Percentiles rank a stretch among this genome's conserved stretches.
Conservation (phyloP, 2,797 vertebrate species). For the Rhodeus uyekii region DNA sequence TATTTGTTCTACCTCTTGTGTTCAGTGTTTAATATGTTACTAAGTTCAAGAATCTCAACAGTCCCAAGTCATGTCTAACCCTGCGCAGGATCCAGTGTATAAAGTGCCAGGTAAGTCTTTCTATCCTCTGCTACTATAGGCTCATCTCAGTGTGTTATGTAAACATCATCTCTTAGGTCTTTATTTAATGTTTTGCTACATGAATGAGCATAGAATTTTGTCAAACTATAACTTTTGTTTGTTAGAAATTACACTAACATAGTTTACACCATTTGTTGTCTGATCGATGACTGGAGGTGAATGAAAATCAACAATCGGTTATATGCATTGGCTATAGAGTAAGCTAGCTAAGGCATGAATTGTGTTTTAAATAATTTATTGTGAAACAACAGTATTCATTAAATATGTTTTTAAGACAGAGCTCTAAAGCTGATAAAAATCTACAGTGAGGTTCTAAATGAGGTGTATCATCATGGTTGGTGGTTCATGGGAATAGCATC, state of each 20-base stretch:
- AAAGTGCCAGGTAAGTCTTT: background rate
- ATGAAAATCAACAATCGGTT: background rate
- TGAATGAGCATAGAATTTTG: background rate
- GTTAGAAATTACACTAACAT: background rate
- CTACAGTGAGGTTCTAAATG: background rate
- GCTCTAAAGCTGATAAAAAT: background rate
- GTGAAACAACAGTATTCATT: background rate
- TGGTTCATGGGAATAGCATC: background rate
- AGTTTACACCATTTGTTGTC: background rate
- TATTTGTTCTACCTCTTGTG: background rate
- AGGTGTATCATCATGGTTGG: background rate
- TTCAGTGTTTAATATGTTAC: background rate
- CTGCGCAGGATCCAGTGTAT: background rate
- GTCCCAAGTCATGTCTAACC: background rate
- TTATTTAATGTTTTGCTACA: background rate
- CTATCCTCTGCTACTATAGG: background rate
- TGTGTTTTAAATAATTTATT: background rate
- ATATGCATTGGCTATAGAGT: background rate
- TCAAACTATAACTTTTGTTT: background rate
- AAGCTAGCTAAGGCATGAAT: background rate
- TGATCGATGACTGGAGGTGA: background rate
- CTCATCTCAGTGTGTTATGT: background rate
- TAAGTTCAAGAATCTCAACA: background rate
- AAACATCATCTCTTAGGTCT: background rate
- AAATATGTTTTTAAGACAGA: background rate